Evolutionary conservation across 2,888 invertebrate genomes (phyloP).

Genomic region (Dusona sp.): DNA sequence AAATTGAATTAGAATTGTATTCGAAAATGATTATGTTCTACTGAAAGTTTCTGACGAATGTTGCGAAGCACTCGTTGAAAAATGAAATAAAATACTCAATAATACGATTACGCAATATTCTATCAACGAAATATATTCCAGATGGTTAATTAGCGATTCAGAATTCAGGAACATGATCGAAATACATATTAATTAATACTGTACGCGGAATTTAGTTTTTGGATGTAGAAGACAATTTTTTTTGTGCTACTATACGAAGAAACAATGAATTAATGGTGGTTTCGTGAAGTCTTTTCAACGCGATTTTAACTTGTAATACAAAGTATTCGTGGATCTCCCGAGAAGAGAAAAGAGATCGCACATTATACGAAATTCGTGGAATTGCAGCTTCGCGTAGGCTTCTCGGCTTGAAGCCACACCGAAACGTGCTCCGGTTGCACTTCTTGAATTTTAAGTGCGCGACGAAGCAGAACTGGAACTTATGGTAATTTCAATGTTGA

Average conservation of each 20-base stretch:
- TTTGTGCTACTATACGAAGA: slow-evolving; percentile 17
- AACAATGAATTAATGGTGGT: slow-evolving; percentile 37
- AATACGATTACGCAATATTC: background rate
- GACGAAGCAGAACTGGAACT: slow-evolving; percentile 51
- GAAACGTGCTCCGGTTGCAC: slow-evolving; percentile 38
- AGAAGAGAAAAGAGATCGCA: slow-evolving; percentile 33
- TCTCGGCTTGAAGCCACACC: background rate
- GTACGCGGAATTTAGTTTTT: slow-evolving; percentile 23
- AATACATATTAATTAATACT: slow-evolving; percentile 39
- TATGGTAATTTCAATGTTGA: slow-evolving; percentile 56
- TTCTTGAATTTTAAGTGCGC: slow-evolving; percentile 67
- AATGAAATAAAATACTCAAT: background rate
- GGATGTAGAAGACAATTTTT: background rate
- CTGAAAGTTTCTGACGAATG: background rate
- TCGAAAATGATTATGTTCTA: background rate
- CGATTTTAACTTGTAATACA: slow-evolving; percentile 50
- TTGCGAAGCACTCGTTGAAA: background rate
- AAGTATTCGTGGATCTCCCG: slow-evolving; percentile 10
- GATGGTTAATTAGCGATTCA: slow-evolving; percentile 7
- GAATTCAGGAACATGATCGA: slow-evolving; percentile 8
- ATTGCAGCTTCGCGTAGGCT: slow-evolving; percentile 28
- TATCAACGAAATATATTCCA: background rate
- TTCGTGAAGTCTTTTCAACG: slow-evolving; percentile 5
- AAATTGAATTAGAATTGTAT: background rate
- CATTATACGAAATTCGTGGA: slow-evolving; percentile 60